Base-by-base conservation (phyloP, 2,888 invertebrate genomes). In the Drosophila flavopinicola region DNA sequence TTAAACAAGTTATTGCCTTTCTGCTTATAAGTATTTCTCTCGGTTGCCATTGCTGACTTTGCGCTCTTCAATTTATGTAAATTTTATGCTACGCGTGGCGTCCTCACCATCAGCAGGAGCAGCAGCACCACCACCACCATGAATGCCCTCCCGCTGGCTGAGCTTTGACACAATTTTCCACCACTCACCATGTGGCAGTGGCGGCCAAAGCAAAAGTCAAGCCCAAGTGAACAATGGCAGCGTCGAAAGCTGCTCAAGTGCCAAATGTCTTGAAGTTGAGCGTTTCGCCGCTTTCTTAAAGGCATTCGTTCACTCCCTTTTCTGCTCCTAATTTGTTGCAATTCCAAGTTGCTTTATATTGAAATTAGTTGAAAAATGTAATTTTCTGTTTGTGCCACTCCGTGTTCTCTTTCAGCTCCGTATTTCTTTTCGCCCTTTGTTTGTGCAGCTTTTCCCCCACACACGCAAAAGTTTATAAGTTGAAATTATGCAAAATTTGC, bases 401-500 rank as follows among this genome's bases (percentile, higher is more conserved):
- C 32, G 45, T 58, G 57, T 47, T 53, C 54, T 48, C 39, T 47
- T 44, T 41, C 20, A 33, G 27, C 45, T n/a, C 39, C 39, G 42
- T 51, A 60, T 76, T 57, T 48, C 30, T 76, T 57, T 48, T 30
- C 47, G 61, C 48, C 53, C 61, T 63, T 69, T 68, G 66, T 68
- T 75, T 63, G 56, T 58, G 59, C 59, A 53, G 53, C 25, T 44
- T 52, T 59, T n/a, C n/a, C 13, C 20, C 29, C 33, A 6, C 29
- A 17, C 38, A n/a, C 29, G 58, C 10, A 45, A 71, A 83, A 83
- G 67, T 83, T 82, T 60, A 69, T 70, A 78, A 78, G 79, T 83
- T 75, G 58, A 83, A 85, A 80, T 80, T 80, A 86, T 86, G 86
- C 82, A 86, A 86, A 80, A 78, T 47, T 66, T 76, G 52, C 71